These are phyloP conservation scores for Helicoverpa assulta DNA, from an alignment of 2,888 invertebrate species.

Conservation along the genomic window DNA sequence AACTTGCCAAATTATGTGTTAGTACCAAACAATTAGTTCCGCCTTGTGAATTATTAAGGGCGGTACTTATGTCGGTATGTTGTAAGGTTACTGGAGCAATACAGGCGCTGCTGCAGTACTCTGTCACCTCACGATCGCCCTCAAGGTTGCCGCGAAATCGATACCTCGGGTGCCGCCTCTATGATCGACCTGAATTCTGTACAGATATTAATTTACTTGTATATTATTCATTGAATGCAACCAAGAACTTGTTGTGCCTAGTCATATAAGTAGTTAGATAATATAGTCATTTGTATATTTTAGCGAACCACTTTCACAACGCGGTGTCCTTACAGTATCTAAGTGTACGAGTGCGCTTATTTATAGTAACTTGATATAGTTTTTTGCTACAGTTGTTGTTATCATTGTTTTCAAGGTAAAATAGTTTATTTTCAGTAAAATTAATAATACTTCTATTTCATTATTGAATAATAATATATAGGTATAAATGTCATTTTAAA, in stretches of 20 bases:
- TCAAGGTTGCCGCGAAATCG: conserved; percentile 84
- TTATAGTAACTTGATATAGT: conserved; percentile 42
- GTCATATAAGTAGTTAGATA: conserved; percentile 51
- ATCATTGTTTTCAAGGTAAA: conserved; percentile 37
- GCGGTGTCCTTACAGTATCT: conserved; percentile 67
- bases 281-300: conserved; percentile 67
- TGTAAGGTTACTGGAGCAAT: conserved; percentile 72
- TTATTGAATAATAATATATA: too few species aligned
- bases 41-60: conserved; percentile 84
- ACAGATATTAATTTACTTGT: conserved; percentile 67
- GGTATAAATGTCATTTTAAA: too few species aligned
- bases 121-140: conserved; percentile 76
- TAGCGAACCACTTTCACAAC: conserved; percentile 68
- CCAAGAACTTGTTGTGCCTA: conserved; percentile 55
- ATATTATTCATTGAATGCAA: conserved; percentile 67
- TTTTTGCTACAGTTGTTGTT: conserved; percentile 36
- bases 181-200: conserved; percentile 75
- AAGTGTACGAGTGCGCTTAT: conserved; percentile 47
- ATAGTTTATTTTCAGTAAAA: background rate
- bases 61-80: conserved; percentile 69
- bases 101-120: conserved; percentile 67
- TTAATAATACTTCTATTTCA: background rate
- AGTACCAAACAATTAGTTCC: conserved; percentile 80
- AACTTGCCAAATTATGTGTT: conserved; percentile 74
- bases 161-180: conserved; percentile 76